Evolutionary conservation across 1,140 invertebrate species (phyloP).

Genomic region (Dendrolimus punctatus): DNA sequence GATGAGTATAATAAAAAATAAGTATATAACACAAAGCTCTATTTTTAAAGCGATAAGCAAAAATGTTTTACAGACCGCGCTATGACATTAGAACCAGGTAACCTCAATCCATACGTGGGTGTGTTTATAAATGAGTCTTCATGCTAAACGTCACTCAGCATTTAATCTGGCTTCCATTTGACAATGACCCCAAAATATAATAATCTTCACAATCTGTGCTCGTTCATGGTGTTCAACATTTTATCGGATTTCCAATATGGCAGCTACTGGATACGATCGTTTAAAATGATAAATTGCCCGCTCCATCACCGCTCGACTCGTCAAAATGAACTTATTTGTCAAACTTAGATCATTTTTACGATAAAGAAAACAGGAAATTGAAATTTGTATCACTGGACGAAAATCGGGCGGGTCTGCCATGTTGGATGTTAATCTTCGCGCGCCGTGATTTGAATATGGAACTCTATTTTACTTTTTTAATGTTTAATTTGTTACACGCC

Average conservation of each 20-base stretch:
- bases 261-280: slow-evolving; percentile 43
- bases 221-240: slow-evolving; percentile 14
- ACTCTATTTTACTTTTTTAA: slow-evolving; percentile 38
- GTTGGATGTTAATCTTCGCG: slow-evolving; percentile 57
- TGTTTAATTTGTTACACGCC: slow-evolving; percentile 35
- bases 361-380: slow-evolving; percentile 65
- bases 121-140: too few relatives aligned
- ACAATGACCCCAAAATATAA: too few relatives aligned
- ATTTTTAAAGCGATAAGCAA: too few relatives aligned
- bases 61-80: too few relatives aligned
- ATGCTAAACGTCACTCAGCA: too few relatives aligned
- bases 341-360: slow-evolving; percentile 57
- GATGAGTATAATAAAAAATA: too few relatives aligned
- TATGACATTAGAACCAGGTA: too few relatives aligned
- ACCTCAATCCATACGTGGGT: too few relatives aligned
- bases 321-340: slow-evolving; percentile 69
- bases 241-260: slow-evolving; percentile 33
- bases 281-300: slow-evolving; percentile 49
- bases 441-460: slow-evolving; percentile 60
- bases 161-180: too few relatives aligned
- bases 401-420: slow-evolving; percentile 51
- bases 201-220: not conserved
- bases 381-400: slow-evolving; percentile 62
- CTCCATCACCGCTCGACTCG: slow-evolving; percentile 44
- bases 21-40: too few relatives aligned